Percentiles rank a stretch among this genome's conserved stretches.
phyloP scores from a whole-genome alignment of 2,797 vertebrate genomes.

The Diglossa cyanea region DNA sequence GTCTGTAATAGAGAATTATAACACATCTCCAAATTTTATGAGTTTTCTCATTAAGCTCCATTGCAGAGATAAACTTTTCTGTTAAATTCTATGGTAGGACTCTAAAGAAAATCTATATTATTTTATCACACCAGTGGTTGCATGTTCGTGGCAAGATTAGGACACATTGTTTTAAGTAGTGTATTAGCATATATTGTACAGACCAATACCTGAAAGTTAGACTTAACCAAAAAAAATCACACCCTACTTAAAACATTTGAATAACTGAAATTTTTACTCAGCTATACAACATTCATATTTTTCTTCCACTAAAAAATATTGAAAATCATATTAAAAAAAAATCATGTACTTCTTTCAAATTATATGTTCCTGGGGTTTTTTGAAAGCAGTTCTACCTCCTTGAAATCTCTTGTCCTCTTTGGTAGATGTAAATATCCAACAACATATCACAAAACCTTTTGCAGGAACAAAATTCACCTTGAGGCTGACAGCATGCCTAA shows the following conservation, averaged over 20 bases:
- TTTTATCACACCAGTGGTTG: neutral
- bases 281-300: neutral
- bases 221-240: neutral
- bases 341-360: neutral
- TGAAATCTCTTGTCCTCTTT: neutral
- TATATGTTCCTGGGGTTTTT: neutral
- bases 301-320: neutral
- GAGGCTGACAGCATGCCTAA: neutral
- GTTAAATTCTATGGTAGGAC: slow-evolving; percentile 27
- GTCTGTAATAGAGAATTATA: slow-evolving; percentile 19
- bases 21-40: neutral
- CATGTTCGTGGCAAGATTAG: neutral
- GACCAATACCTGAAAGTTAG: neutral
- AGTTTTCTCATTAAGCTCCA: slow-evolving; percentile 32
- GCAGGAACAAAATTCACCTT: neutral
- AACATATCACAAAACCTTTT: neutral
- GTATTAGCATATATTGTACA: neutral
- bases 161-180: neutral
- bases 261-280: neutral
- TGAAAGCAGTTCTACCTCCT: neutral
- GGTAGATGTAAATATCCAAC: neutral
- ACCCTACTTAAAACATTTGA: neutral
- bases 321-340: neutral
- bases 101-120: slow-evolving; percentile 28
- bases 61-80: slow-evolving; percentile 10